Percentiles rank a stretch among this genome's conserved stretches.
These are phyloP conservation scores for Ooceraea biroi DNA, from an alignment of 1,140 invertebrate species.

Conservation along the genomic window DNA sequence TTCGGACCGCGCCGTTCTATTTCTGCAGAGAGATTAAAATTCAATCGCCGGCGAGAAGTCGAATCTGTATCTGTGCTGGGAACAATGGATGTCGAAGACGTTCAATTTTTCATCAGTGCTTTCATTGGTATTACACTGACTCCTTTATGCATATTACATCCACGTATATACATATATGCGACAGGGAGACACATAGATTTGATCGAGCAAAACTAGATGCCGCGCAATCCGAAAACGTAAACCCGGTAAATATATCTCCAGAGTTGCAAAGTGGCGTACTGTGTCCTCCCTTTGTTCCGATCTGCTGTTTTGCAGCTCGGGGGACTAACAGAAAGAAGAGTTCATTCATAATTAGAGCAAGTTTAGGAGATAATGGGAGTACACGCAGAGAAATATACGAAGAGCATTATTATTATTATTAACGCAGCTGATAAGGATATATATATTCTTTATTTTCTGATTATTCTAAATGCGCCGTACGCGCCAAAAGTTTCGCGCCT, in stretches of 20 bases:
- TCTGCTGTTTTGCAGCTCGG: background rate
- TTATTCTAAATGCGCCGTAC: too few relatives aligned
- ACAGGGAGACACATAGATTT: constrained; percentile 13
- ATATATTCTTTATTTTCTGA: too few relatives aligned
- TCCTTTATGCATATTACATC: constrained; percentile 62
- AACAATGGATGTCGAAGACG: constrained; percentile 72
- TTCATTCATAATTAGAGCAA: constrained; percentile 17
- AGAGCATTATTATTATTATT: background rate
- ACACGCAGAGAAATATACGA: background rate
- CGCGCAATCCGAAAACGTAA: background rate
- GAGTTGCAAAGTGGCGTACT: background rate
- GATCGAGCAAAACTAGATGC: background rate
- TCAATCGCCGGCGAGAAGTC: constrained; percentile 26
- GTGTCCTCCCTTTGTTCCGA: background rate
- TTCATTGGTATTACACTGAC: constrained; percentile 61
- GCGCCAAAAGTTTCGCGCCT: too few relatives aligned
- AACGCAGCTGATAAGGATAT: background rate
- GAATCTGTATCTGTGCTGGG: constrained; percentile 39
- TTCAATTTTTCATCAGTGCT: constrained; percentile 76
- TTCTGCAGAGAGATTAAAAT: constrained; percentile 56
- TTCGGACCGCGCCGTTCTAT: background rate
- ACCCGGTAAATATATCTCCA: constrained; percentile 45
- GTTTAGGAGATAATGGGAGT: background rate
- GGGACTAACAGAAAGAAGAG: background rate
- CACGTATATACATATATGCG: background rate